Percentiles rank a stretch among this genome's conserved stretches.
Evolutionary conservation across 1,140 invertebrate genomes (phyloP).

Genomic region (Eurosta solidaginis): DNA sequence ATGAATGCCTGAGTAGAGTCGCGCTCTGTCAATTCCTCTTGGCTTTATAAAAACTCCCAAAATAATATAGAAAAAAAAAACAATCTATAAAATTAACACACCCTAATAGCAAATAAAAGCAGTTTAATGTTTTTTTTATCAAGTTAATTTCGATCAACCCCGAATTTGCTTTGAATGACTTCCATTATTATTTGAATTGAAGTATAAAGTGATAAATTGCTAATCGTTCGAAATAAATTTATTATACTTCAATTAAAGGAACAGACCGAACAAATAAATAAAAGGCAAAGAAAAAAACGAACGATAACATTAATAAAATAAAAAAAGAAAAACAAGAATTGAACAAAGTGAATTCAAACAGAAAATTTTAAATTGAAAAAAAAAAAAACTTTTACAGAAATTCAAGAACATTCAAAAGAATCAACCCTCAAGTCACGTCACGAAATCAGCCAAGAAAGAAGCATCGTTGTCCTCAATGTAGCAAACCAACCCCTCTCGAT

Average conservation of each 20-base stretch:
- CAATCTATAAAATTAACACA: too few relatives aligned
- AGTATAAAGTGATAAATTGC: conserved; percentile 15
- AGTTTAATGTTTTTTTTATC: too few relatives aligned
- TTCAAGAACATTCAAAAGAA: not conserved
- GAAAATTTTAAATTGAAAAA: not conserved
- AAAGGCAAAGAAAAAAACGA: not conserved
- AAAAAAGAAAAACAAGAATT: not conserved
- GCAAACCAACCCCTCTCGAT: not conserved
- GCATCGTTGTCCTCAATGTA: not conserved
- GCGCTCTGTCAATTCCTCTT: too few relatives aligned
- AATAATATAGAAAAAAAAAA: too few relatives aligned
- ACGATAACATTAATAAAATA: not conserved
- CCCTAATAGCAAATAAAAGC: too few relatives aligned
- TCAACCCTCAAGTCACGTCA: not conserved
- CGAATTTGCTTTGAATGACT: not conserved
- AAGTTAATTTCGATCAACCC: not conserved
- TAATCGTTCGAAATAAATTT: conserved; percentile 23
- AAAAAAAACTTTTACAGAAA: not conserved
- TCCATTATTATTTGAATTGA: not conserved
- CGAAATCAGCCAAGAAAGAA: not conserved
- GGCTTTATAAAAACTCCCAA: too few relatives aligned
- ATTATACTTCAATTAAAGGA: conserved; percentile 25
- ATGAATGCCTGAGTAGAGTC: too few relatives aligned
- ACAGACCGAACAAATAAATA: not conserved
- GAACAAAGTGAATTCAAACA: not conserved